These are phyloP conservation scores for Bombus pyrosoma DNA, from an alignment of 1,140 invertebrate genomes.

Conservation along the genomic window DNA sequence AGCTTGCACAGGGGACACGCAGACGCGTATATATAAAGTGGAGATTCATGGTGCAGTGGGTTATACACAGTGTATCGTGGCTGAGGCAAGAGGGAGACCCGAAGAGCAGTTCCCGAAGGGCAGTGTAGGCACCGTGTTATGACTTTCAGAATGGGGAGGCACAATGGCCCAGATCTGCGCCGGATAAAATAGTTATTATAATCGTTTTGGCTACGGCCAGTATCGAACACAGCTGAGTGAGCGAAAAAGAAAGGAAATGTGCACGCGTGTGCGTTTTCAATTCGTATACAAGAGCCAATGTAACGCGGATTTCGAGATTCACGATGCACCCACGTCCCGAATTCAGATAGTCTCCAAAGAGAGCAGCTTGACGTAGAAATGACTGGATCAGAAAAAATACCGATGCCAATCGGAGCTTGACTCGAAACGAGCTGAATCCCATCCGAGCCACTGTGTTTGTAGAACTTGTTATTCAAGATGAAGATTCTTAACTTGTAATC, in stretches of 20 bases:
- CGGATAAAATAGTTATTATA: slow-evolving; percentile 83
- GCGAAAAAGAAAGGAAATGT: slow-evolving; percentile 10
- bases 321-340: slow-evolving; percentile 22
- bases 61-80: slow-evolving; percentile 44
- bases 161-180: slow-evolving; percentile 82
- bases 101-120: slow-evolving; percentile 72
- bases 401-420: slow-evolving; percentile 55
- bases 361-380: slow-evolving; percentile 69
- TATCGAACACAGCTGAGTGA: slow-evolving; percentile 40
- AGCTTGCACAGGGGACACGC: slow-evolving; percentile 18
- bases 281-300: slow-evolving; percentile 2
- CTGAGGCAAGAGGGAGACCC: slow-evolving; percentile 60
- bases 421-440: not conserved
- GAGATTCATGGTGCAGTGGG: slow-evolving; percentile 75
- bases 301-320: slow-evolving; percentile 29
- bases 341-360: slow-evolving; percentile 62
- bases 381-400: slow-evolving; percentile 72
- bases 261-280: not conserved
- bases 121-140: slow-evolving; percentile 80
- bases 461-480: not conserved
- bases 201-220: slow-evolving; percentile 77
- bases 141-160: slow-evolving; percentile 82
- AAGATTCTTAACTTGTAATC: not conserved
- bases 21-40: slow-evolving; percentile 60
- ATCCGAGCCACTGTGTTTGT: not conserved